Percentiles rank a stretch among this genome's conserved stretches.
phyloP scores from a whole-genome alignment of 2,797 vertebrate genomes.

The Chelonia mydas region DNA sequence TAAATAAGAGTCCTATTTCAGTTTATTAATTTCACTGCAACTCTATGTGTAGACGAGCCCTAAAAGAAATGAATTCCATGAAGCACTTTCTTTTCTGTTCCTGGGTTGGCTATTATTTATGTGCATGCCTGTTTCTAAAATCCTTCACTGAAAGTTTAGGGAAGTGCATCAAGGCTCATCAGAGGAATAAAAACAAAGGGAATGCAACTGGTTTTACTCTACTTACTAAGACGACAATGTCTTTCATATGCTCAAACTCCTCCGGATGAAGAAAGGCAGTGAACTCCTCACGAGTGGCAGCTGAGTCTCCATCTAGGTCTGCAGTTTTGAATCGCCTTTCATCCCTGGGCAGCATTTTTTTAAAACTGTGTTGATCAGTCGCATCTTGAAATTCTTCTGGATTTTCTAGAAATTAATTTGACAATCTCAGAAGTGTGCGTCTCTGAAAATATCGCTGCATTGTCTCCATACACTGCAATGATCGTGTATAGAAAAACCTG shows the following conservation, averaged over 20 bases:
- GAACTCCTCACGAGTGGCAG: constrained; percentile 93
- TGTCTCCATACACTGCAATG: not conserved
- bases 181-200: not conserved
- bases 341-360: constrained; percentile 97
- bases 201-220: not conserved
- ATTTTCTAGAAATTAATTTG: constrained; percentile 84
- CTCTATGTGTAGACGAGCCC: not conserved
- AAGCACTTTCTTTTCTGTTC: not conserved
- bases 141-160: not conserved
- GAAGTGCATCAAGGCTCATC: constrained; percentile 13
- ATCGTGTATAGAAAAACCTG: not conserved
- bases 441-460: not conserved
- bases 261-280: constrained; percentile 97
- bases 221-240: constrained; percentile 94
- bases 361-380: constrained; percentile 94
- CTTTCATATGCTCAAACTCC: constrained; percentile 98
- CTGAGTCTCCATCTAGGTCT: constrained; percentile 88
- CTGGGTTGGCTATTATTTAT: not conserved
- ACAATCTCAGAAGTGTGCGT: not conserved
- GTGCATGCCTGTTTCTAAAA: not conserved
- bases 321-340: constrained; percentile 93
- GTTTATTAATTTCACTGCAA: not conserved
- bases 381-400: constrained; percentile 93
- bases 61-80: not conserved
- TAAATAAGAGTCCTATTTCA: not conserved